Percentiles rank a stretch among this genome's conserved stretches.
Conservation (phyloP, 2,888 invertebrate genomes). For the Drosophila affinis region DNA sequence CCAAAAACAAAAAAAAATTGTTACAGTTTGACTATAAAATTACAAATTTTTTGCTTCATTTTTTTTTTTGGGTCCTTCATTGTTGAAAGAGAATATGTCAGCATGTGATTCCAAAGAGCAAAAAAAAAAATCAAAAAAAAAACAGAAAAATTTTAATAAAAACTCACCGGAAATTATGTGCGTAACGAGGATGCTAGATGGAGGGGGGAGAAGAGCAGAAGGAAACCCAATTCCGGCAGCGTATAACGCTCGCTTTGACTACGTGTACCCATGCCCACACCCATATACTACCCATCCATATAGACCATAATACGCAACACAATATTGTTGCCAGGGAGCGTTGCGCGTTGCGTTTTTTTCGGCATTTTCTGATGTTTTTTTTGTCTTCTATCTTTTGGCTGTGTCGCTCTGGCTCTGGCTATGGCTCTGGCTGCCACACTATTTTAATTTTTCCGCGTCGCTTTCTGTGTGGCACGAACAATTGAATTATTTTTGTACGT, state of each 20-base stretch:
- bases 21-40: slow-evolving; percentile 76
- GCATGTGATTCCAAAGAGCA: slow-evolving; percentile 65
- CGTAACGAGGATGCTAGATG: slow-evolving; percentile 43
- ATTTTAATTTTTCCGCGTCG: slow-evolving; percentile 70
- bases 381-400: slow-evolving; percentile 44
- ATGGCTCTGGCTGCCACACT: slow-evolving; percentile 57
- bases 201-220: slow-evolving; percentile 23
- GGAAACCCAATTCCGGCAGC: slow-evolving; percentile 20
- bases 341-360: slow-evolving; percentile 48
- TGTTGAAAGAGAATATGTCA: slow-evolving; percentile 71
- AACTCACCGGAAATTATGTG: slow-evolving; percentile 73
- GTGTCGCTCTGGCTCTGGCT: slow-evolving; percentile 48
- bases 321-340: slow-evolving; percentile 60
- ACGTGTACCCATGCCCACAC: slow-evolving; percentile 2
- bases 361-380: slow-evolving; percentile 50
- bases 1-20: slow-evolving; percentile 53
- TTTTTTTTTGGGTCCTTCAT: slow-evolving; percentile 43
- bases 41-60: slow-evolving; percentile 51
- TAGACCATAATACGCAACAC: slow-evolving; percentile 55
- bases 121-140: slow-evolving; percentile 31
- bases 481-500: slow-evolving; percentile 82
- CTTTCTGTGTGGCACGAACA: slow-evolving; percentile 70
- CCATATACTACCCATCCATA: slow-evolving; percentile 30
- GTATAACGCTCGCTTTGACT: slow-evolving; percentile 1
- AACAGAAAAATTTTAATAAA: slow-evolving; percentile 56